Evolutionary conservation across 2,888 invertebrate species (phyloP).

Genomic region (Agrotis puta): DNA sequence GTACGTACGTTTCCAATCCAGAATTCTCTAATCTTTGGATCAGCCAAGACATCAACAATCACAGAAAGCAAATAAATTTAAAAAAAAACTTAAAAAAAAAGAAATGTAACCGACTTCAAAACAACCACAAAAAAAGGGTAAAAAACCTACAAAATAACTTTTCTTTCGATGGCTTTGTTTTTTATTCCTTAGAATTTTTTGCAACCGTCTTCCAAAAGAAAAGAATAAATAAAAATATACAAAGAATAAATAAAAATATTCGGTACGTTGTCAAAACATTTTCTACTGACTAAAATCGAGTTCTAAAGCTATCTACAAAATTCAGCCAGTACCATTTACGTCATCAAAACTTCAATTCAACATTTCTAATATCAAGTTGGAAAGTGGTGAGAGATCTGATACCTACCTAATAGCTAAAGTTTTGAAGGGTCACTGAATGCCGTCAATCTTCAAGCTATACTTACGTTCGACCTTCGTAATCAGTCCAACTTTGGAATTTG

Average conservation of each 20-base stretch:
- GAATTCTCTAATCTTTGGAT: no score
- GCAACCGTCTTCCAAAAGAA: no score
- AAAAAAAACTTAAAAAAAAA: no score
- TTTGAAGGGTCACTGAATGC: slow-evolving; percentile 51
- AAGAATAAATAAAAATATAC: no score
- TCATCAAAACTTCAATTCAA: slow-evolving; percentile 44
- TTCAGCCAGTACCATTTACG: slow-evolving; percentile 13
- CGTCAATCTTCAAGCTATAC: slow-evolving; percentile 39
- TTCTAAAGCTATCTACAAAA: neutral
- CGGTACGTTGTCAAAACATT: neutral
- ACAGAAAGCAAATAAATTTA: no score
- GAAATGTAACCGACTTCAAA: no score
- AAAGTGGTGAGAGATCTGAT: slow-evolving; percentile 40
- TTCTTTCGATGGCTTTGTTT: no score
- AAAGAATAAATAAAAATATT: no score
- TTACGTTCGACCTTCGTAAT: slow-evolving; percentile 55
- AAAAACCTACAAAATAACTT: no score
- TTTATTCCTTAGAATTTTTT: no score
- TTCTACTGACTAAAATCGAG: neutral
- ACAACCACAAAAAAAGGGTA: no score
- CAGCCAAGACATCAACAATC: no score
- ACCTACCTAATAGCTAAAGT: slow-evolving; percentile 49
- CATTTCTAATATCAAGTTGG: slow-evolving; percentile 49
- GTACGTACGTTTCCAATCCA: neutral
- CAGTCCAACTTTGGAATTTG: slow-evolving; percentile 47